Conservation (phyloP, 2,113 vertebrate species). For the Crotalus viridis region DNA sequence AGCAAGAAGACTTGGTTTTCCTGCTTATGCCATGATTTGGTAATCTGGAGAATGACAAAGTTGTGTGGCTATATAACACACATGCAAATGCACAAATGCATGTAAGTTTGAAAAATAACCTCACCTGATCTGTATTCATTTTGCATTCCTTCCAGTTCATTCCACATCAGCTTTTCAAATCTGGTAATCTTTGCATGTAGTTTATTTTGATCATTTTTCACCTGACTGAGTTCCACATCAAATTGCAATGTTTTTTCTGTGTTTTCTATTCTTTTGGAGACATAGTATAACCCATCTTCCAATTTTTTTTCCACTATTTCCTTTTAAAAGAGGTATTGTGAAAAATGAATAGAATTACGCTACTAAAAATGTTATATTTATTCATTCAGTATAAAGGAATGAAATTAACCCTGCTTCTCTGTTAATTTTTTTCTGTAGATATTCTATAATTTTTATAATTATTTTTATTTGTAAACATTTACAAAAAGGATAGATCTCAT, state of each 20-base stretch:
- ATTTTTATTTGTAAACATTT: background rate
- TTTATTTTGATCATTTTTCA: slow-evolving; percentile 68
- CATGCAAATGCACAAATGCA: background rate
- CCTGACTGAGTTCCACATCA: slow-evolving; percentile 48
- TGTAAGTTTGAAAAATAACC: background rate
- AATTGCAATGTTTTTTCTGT: slow-evolving; percentile 59
- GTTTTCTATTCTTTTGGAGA: slow-evolving; percentile 67
- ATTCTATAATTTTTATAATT: background rate
- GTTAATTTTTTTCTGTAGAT: background rate
- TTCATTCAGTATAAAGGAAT: accelerated
- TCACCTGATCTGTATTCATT: slow-evolving; percentile 80
- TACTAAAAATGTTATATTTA: background rate
- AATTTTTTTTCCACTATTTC: slow-evolving; percentile 64
- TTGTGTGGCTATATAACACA: background rate
- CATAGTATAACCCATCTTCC: slow-evolving; percentile 60
- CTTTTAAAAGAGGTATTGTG: slow-evolving; percentile 58
- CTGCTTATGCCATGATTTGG: background rate
- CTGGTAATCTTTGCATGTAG: slow-evolving; percentile 66
- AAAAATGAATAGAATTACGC: background rate
- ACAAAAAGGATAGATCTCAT: accelerated
- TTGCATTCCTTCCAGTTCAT: slow-evolving; percentile 78
- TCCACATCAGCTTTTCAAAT: slow-evolving; percentile 74
- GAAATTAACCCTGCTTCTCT: accelerated
- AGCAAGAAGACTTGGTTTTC: background rate
- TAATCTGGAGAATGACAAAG: background rate